Conservation (phyloP, 2,113 vertebrate species). For the Benitochromis conjunctus region DNA sequence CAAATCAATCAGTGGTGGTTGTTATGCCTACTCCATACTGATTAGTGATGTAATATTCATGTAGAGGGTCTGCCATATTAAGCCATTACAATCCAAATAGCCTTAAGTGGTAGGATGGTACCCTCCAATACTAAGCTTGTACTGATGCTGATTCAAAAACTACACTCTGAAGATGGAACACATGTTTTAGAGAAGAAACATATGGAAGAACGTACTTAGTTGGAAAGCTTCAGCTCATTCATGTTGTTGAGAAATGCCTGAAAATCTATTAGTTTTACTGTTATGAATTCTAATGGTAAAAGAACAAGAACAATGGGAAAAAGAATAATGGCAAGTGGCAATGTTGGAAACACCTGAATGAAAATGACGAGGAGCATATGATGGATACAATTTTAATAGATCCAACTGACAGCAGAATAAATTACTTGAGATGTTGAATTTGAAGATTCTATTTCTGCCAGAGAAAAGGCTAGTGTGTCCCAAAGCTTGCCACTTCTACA, state of each 20-base stretch:
- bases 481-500: background rate
- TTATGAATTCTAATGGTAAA: background rate
- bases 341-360: background rate
- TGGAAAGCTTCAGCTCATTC: background rate
- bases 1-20: background rate
- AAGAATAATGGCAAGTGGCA: background rate
- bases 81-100: background rate
- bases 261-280: background rate
- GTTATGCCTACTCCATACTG: background rate
- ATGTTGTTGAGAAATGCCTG: background rate
- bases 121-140: background rate
- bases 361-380: background rate
- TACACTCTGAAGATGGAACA: background rate
- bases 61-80: background rate
- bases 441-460: background rate
- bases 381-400: background rate
- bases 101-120: background rate
- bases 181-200: background rate
- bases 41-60: background rate
- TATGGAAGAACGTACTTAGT: background rate
- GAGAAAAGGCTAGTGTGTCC: background rate
- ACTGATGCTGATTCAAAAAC: background rate
- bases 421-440: background rate
- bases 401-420: background rate
- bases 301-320: background rate